A percentile compares a stretch with the other conserved stretches of the same genome.
phyloP scores from a whole-genome alignment of 2,888 invertebrate species.

The Bombylius major region DNA sequence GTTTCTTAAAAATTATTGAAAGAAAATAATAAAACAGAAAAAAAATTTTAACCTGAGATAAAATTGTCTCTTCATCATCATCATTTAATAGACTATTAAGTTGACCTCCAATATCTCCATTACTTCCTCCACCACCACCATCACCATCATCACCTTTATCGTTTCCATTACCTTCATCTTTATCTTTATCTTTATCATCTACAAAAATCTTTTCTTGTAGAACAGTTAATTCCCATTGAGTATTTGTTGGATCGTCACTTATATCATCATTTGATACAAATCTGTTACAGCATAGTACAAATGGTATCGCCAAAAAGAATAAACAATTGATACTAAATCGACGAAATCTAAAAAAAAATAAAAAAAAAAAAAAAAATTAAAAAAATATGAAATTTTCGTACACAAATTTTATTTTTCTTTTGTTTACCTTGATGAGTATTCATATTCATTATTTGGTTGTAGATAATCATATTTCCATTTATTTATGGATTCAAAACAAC shows the following conservation, averaged over 20 bases:
- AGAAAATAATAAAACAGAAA: too few species aligned
- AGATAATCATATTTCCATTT: conserved; percentile 21
- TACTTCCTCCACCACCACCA: neutral
- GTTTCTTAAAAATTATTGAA: too few species aligned
- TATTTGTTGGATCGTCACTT: conserved; percentile 16
- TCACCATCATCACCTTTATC: neutral
- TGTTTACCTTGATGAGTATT: conserved; percentile 17
- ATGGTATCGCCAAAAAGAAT: conserved; percentile 22
- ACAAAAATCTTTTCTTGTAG: conserved; percentile 5
- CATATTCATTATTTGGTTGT: conserved; percentile 20
- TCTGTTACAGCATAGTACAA: conserved; percentile 23
- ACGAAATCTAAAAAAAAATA: conserved; percentile 11
- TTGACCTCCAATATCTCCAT: neutral
- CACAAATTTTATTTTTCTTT: too few species aligned
- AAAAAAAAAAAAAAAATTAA: neutral
- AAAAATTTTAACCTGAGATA: conserved; percentile 10
- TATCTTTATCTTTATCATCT: neutral
- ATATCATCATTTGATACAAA: conserved; percentile 20
- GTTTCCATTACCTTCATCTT: neutral
- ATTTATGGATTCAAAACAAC: conserved; percentile 15
- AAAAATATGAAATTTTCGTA: neutral
- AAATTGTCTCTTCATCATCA: conserved; percentile 17
- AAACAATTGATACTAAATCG: conserved; percentile 22
- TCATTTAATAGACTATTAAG: neutral
- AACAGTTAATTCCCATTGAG: conserved; percentile 21